Evolutionary conservation across 1,140 invertebrate species (phyloP).

Genomic region (Paramacrobiotus metropolitanus): DNA sequence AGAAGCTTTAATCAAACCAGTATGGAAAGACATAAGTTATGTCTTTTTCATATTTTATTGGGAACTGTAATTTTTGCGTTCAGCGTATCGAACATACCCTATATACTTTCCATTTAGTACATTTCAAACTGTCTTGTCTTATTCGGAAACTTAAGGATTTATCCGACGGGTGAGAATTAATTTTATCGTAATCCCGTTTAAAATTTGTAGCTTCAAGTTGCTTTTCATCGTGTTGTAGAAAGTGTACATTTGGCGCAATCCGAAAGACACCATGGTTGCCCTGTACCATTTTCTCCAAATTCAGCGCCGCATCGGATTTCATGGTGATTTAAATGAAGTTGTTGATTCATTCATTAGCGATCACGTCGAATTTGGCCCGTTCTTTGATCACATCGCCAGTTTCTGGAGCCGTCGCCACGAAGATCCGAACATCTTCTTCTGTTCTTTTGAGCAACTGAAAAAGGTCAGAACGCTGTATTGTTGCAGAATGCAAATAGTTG

Average conservation of each 20-base stretch:
- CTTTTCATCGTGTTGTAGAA: neutral
- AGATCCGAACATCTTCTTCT: slow-evolving; percentile 2
- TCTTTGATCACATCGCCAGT: neutral
- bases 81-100: no score
- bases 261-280: neutral
- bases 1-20: no score
- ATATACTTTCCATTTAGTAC: no score
- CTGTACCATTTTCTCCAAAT: neutral
- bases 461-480: neutral
- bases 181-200: no score
- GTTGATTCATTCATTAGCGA: neutral
- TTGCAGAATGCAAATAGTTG: neutral
- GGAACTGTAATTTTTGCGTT: no score
- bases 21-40: no score
- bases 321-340: neutral
- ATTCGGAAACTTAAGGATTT: no score
- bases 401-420: neutral
- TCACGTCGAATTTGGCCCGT: neutral
- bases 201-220: no score
- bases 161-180: no score
- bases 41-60: no score
- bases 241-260: slow-evolving; percentile 1
- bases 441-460: neutral
- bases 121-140: no score
- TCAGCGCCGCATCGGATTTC: neutral